These are phyloP conservation scores for Nannoperca obscura DNA, from an alignment of 2,797 vertebrate genomes.

Conservation along the genomic window DNA sequence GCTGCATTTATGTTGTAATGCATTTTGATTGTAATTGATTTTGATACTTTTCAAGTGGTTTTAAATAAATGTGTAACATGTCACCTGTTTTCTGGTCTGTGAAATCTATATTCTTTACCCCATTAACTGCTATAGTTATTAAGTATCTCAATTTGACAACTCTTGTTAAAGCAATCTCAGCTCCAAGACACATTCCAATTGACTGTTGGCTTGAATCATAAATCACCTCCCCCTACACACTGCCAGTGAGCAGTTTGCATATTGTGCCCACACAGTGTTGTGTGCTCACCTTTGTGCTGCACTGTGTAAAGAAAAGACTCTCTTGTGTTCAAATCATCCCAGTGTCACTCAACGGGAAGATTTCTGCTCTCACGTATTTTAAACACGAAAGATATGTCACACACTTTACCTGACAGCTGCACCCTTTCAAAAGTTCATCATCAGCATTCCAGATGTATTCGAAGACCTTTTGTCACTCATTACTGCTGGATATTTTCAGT, in stretches of 20 bases:
- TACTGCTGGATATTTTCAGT: not conserved
- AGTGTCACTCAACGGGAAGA: slow-evolving; percentile 12
- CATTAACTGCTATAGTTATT: not conserved
- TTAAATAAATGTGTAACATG: slow-evolving; percentile 66
- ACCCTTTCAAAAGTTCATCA: not conserved
- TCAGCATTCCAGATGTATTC: not conserved
- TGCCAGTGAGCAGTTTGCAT: not conserved
- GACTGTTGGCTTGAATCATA: slow-evolving; percentile 13
- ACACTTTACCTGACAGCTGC: slow-evolving; percentile 1
- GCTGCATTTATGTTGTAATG: slow-evolving; percentile 26
- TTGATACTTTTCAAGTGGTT: slow-evolving; percentile 49
- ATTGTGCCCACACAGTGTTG: not conserved
- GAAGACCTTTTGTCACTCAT: not conserved
- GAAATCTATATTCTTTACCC: not conserved
- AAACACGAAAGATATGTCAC: not conserved
- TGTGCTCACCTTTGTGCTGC: slow-evolving; percentile 3
- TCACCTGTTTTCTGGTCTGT: slow-evolving; percentile 8
- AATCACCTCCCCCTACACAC: slow-evolving; percentile 12
- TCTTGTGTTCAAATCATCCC: slow-evolving; percentile 15
- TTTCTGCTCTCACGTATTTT: not conserved
- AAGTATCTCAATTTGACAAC: not conserved
- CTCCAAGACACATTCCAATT: not conserved
- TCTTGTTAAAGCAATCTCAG: not conserved
- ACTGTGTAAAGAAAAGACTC: slow-evolving; percentile 3
- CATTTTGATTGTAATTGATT: slow-evolving; percentile 36